Base-by-base conservation (phyloP, 2,888 invertebrate genomes). In the Ectemnius cavifrons region DNA sequence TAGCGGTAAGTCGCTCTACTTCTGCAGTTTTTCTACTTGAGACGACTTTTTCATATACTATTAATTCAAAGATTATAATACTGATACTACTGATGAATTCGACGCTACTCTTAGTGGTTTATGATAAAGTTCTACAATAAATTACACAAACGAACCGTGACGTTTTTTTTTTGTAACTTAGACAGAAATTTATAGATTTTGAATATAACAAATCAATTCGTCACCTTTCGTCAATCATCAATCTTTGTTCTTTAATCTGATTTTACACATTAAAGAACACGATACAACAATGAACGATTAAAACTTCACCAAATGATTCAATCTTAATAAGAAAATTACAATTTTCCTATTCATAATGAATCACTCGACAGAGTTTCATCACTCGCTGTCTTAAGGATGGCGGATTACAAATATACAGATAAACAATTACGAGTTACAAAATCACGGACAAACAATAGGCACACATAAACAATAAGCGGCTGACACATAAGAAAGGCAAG, bases 51-150 rank as follows among this genome's bases (percentile, higher is more conserved):
- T 37, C 13, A 23, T 23, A 3, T 71, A 37, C 14, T 63, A 59
- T 2, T 49, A 27, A 63, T 65, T 2, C 23, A 23, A 0, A 23
- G 23, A 67, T 27, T 62, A 62, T 27, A 72, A 16, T 49, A 60
- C 47, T 63, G 20, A 46, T 65, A 46, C 5, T 68, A 67, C 52
- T 45, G 23, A 46, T 23, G 18, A 16, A 75, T 61, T 14, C 61
- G 63, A 78, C 81, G 81, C 79, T 86, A 84, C 86, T 85, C 85
- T 84, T 80, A 81, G 77, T 80, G 58, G 58, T 73, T 73, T 64
- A 59, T 72, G 62, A 57, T 60, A 57, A 57, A 47, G 57, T 56
- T 61, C 70, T 65, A 65, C 73, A n/a, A 14, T 14, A 28, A n/a
- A 27, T 27, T 62, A 37, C 14, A 61, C n/a, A 2, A 47, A 20